Conservation (phyloP, 2,797 vertebrate genomes). For the Helostoma temminkii region DNA sequence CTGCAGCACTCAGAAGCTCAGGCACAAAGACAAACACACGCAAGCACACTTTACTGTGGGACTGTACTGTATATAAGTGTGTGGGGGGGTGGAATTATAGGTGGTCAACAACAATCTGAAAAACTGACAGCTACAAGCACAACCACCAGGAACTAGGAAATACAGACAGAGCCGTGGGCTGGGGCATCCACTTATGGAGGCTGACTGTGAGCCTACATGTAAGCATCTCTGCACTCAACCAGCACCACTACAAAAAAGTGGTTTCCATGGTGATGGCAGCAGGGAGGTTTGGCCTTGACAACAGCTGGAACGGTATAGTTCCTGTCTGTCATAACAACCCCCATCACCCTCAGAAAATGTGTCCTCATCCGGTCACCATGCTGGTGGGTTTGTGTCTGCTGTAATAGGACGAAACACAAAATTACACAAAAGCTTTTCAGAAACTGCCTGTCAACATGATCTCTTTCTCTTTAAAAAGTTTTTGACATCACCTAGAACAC, state of each 20-base stretch:
- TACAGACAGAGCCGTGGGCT: conserved; percentile 53
- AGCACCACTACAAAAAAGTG: conserved; percentile 32
- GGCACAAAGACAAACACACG: conserved; percentile 30
- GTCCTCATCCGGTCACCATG: not conserved
- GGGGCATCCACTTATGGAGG: conserved; percentile 40
- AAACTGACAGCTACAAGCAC: conserved; percentile 66
- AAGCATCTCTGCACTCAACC: conserved; percentile 30
- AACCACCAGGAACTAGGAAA: conserved; percentile 56
- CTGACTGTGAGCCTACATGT: conserved; percentile 32
- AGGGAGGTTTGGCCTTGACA: conserved; percentile 25
- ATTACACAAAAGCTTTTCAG: not conserved
- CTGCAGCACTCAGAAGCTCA: conserved; percentile 51
- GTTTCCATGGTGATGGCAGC: conserved; percentile 56
- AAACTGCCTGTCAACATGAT: not conserved
- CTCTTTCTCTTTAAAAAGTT: conserved; percentile 14
- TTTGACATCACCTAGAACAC: conserved; percentile 14
- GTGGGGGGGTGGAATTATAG: not conserved
- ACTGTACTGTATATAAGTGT: not conserved
- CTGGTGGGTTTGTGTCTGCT: not conserved
- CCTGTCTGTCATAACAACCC: conserved; percentile 31
- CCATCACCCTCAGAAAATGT: not conserved
- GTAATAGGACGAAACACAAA: too few relatives aligned
- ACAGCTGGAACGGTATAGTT: conserved; percentile 46
- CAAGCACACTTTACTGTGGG: conserved; percentile 18
- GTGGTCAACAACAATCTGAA: conserved; percentile 26